Conservation (phyloP, 1,140 invertebrate species). For the Gryon sp. region DNA sequence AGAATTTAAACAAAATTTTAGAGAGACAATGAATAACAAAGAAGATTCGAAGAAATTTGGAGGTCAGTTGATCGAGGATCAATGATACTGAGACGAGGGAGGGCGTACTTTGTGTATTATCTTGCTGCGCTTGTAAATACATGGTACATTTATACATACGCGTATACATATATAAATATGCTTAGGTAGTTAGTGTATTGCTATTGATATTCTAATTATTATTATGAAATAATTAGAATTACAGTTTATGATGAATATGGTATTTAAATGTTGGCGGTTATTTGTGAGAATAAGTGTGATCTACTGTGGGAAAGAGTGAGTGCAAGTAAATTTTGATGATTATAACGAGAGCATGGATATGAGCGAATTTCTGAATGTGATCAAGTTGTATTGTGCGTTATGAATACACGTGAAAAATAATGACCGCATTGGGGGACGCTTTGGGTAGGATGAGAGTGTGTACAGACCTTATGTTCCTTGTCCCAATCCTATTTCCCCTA, state of each 20-base stretch:
- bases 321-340: too few relatives aligned
- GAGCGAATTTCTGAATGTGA: too few relatives aligned
- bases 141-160: constrained; percentile 67
- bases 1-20: too few relatives aligned
- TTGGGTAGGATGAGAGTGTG: constrained; percentile 68
- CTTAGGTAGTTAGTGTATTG: constrained; percentile 76
- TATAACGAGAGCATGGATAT: too few relatives aligned
- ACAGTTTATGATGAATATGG: constrained; percentile 74
- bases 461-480: constrained; percentile 67
- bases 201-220: constrained; percentile 69
- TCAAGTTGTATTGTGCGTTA: constrained; percentile 5
- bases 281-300: constrained; percentile 62
- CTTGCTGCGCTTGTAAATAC: constrained; percentile 67
- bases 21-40: neutral
- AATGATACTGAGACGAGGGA: constrained; percentile 15
- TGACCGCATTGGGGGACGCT: constrained; percentile 72
- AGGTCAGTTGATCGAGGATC: neutral
- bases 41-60: neutral
- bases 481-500: neutral
- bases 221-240: constrained; percentile 65
- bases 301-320: constrained; percentile 19
- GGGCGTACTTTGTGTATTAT: constrained; percentile 74
- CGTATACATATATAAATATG: constrained; percentile 70
- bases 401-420: constrained; percentile 54
- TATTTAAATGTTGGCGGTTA: constrained; percentile 77